Evolutionary conservation across 2,888 invertebrate genomes (phyloP), one percentile per base, ranked within the genome.

Genomic region (Dichetophora obliterata): DNA sequence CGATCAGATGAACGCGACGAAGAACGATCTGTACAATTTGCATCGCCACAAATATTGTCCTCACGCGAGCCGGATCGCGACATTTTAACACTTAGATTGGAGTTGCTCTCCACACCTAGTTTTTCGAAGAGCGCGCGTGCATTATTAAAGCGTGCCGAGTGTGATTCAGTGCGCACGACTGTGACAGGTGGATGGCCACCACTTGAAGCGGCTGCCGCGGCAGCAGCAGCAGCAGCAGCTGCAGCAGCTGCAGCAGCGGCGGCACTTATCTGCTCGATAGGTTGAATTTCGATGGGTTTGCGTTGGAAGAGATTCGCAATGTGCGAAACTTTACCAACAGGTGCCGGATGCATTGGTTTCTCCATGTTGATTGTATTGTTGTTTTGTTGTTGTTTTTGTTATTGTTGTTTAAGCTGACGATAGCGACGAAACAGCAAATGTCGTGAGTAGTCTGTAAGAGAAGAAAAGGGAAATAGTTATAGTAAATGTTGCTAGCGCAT

Each of bases 71-170:
- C 86, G 48, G 89, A 90, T 77, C 89, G 85, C 79, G 88, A 79
- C 80, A 89, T 84, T 76, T 89, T 88, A 54, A 86, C 85, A 19
- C 87, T 88, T 34, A 89, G 83, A 79, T 87, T 87, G 3, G 87
- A 84, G 66, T 92, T 92, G 92, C 88, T 95, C 94, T 88, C 94
- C 92, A 83, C 89, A 43, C 83, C 96, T 81, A 97, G 91, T 86
- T 96, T 96, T 89, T 97, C 97, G 88, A 97, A 97, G 76, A 97
- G 91, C 59, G 97, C 97, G 80, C 96, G 92, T 3, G 97, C 97
- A 89, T 95, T 96, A 89, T 97, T 96, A 88, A 97, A 97, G 79
- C 96, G 91, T n/a, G 96, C 94, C 84, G 96, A 93, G 88, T 96
- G 96, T 85, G 96, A 96, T 90, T 96, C 96, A 22, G 96, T 95